A percentile compares a stretch with the other conserved stretches of the same genome.
phyloP scores from a whole-genome alignment of 1,140 invertebrate genomes.

The Cydia splendana region DNA sequence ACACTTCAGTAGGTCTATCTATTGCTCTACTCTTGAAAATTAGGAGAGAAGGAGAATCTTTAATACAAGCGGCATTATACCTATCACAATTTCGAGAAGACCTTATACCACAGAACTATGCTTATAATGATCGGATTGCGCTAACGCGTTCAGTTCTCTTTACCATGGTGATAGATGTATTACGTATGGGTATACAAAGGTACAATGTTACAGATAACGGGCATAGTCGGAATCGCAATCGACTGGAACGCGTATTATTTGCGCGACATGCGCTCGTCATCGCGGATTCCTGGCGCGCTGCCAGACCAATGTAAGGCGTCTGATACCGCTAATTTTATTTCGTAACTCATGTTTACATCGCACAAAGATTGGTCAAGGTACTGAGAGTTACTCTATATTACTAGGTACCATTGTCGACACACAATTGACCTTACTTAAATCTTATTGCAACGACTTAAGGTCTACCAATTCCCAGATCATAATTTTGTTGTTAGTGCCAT shows the following conservation, averaged over 20 bases:
- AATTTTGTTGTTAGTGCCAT: no score
- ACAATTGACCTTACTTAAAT: no score
- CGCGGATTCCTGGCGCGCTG: conserved; percentile 58
- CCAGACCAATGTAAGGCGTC: conserved; percentile 53
- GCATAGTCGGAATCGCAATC: conserved; percentile 32
- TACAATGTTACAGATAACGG: conserved; percentile 33
- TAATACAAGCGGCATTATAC: not conserved
- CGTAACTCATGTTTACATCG: conserved; percentile 70
- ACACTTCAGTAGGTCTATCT: no score
- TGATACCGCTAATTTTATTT: conserved; percentile 70
- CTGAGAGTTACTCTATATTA: conserved; percentile 20
- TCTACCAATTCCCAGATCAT: no score
- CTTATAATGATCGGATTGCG: no score
- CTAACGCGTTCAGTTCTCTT: no score
- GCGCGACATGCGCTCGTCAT: conserved; percentile 63
- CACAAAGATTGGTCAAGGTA: conserved; percentile 68
- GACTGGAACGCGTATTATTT: conserved; percentile 53
- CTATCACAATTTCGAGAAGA: not conserved
- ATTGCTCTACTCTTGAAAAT: no score
- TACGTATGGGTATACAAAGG: not conserved
- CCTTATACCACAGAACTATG: not conserved
- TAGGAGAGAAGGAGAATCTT: no score
- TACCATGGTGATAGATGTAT: not conserved
- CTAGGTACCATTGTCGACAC: not conserved
- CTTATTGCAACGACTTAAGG: no score